Evolutionary conservation across 2,113 vertebrate species (phyloP).

Genomic region (Hippocampus zosterae): DNA sequence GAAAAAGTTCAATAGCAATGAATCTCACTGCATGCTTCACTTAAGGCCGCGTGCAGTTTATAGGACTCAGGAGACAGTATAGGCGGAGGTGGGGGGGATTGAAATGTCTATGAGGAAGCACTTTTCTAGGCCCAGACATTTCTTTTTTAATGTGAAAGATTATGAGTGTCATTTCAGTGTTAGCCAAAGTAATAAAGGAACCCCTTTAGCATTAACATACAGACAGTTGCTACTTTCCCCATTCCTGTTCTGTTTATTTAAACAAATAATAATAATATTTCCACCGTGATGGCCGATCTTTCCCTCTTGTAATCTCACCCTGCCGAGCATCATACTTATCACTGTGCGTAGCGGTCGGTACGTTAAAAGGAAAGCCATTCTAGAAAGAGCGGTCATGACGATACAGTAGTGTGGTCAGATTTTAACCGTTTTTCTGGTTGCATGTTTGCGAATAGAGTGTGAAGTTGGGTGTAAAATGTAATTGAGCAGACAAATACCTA

Average conservation of each 20-base stretch:
- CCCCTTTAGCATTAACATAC: constrained; percentile 19
- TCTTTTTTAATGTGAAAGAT: constrained; percentile 11
- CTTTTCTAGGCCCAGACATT: not conserved
- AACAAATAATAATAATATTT: constrained; percentile 7
- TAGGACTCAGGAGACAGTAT: not conserved
- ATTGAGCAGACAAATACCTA: too few species aligned
- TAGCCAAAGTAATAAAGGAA: constrained; percentile 10
- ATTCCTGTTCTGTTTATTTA: constrained; percentile 31
- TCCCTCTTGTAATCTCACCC: constrained; percentile 41
- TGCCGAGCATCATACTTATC: constrained; percentile 60
- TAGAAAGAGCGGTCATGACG: constrained; percentile 31
- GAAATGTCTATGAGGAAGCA: not conserved
- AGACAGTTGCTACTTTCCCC: constrained; percentile 15
- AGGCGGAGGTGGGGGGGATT: not conserved
- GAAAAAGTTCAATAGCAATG: constrained; percentile 15
- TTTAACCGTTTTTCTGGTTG: constrained; percentile 37
- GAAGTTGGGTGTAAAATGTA: constrained; percentile 29
- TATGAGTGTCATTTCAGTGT: constrained; percentile 15
- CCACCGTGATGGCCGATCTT: constrained; percentile 49
- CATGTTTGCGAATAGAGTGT: constrained; percentile 43
- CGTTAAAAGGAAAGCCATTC: constrained; percentile 59
- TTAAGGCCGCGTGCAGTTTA: not conserved
- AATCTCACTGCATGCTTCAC: not conserved
- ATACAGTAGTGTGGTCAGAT: constrained; percentile 7
- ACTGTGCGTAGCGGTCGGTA: constrained; percentile 15